Base-by-base conservation (phyloP, 2,888 invertebrate species). In the Zootermopsis nevadensis region DNA sequence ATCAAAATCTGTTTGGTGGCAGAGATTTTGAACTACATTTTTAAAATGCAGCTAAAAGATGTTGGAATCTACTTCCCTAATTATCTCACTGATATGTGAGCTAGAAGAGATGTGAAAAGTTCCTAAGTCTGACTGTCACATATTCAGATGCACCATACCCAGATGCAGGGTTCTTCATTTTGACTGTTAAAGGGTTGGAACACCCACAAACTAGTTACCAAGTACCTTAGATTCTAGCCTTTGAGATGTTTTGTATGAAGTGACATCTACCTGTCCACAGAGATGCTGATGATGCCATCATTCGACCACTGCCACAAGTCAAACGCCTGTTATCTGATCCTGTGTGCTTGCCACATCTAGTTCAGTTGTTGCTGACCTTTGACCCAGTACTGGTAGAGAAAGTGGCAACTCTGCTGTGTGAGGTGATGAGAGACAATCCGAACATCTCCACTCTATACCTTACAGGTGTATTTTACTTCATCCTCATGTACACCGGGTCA, bases 401-500 rank as follows among this genome's bases (percentile, higher is more conserved):
- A 90, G 98, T 99, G 79, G 97, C 99, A 30, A 95, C 95, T 1
- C 90, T 99, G 30, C 89, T 98, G 7, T 95, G 94, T 88, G 95
- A 96, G 89, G 93, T 98, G 76, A 96, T 98, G 95, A 94, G 95
- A 88, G 99, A 99, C 90, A 99, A 99, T 91, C 98, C 98, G 0
- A 95, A 96, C 88, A 94, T 99, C 88, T 96, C 98, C 0, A 96
- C 98, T 87, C 92, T 99, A 74, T 99, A 99, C 89, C 92, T 97
- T 83, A 97, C 98, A 0, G 99, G 99, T 4, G 95, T 98, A 35
- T 99, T 99, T 90, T 99, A 97, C 91, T 99, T 99, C 89, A 98
- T 99, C 91, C 92, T 99, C 85, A 96, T 99, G 95, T 99, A 99
- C 89, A 99, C 98, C 0, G 99, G 99, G 24, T 99, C 99, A 55